phyloP scores from a whole-genome alignment of 2,797 vertebrate genomes.

The Poeciliopsis infans region DNA sequence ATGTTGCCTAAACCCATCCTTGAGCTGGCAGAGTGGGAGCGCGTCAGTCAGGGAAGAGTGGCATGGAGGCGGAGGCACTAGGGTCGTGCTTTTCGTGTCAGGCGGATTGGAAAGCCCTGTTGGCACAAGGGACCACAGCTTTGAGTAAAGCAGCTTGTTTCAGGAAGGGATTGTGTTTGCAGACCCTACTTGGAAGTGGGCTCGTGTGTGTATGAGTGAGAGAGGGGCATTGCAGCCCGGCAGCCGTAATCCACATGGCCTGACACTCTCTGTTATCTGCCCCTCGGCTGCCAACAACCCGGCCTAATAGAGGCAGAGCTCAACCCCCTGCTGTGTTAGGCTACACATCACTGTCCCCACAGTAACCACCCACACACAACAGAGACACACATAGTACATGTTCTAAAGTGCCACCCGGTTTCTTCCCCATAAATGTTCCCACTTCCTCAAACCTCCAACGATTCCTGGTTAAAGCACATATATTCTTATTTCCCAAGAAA shows the following conservation, averaged over 20 bases:
- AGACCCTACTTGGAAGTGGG: slow-evolving; percentile 46
- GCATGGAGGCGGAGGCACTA: slow-evolving; percentile 12
- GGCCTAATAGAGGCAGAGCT: slow-evolving; percentile 56
- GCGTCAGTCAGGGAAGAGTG: slow-evolving; percentile 3
- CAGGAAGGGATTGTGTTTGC: slow-evolving; percentile 73
- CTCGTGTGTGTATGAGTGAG: slow-evolving; percentile 22
- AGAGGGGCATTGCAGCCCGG: slow-evolving; percentile 68
- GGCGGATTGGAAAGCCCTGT: slow-evolving; percentile 67
- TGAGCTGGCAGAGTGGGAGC: slow-evolving; percentile 30
- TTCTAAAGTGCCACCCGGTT: slow-evolving; percentile 25
- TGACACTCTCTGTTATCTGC: slow-evolving; percentile 73
- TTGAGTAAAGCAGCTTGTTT: slow-evolving; percentile 82
- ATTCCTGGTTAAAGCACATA: slow-evolving; percentile 45
- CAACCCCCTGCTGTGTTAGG: slow-evolving; percentile 55
- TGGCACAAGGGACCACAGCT: slow-evolving; percentile 65
- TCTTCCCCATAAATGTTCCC: slow-evolving; percentile 60
- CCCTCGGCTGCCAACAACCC: slow-evolving; percentile 56
- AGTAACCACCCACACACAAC: slow-evolving; percentile 15
- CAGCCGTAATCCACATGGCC: slow-evolving; percentile 78
- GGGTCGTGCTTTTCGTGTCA: slow-evolving; percentile 71
- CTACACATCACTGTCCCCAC: slow-evolving; percentile 38
- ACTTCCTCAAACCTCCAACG: slow-evolving; percentile 69
- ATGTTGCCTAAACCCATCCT: slow-evolving; percentile 69
- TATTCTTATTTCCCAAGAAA: slow-evolving; percentile 58
- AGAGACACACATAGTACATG: neutral